Evolutionary conservation across 2,797 vertebrate species (phyloP), one percentile per base, ranked within the genome.

Genomic region (Florisuga fusca): DNA sequence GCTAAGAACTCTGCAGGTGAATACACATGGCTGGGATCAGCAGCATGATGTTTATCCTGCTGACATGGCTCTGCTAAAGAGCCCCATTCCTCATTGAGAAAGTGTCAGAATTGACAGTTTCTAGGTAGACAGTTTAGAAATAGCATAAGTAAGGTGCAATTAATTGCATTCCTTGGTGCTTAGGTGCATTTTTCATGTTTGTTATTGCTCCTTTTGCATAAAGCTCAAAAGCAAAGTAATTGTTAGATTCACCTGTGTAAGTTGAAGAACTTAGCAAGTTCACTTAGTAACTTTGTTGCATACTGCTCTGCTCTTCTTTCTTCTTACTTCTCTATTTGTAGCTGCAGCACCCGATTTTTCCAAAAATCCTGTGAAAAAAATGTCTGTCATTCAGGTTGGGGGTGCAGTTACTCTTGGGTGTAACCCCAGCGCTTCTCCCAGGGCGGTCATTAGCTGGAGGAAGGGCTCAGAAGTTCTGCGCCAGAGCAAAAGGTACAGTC

Each of bases 341-440:
- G 99, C 98, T 53, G 98, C 98, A 34, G 98, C 98, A 21, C 98
- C 99, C 0, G 98, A 99, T 97, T 99, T 99, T 96, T 98, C 97
- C 50, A 98, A 97, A 84, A 98, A 94, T 20, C 98, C 98, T 0
- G 87, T 99, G 94, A 98, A 98, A 96, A 99, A 98, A 94, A 93
- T 80, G 19, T 98, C 98, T 2, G 87, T 99, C 62, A 97, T 98
- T 83, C 99, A 98, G 59, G 97, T 98, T 38, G 99, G 98, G 34
- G 98, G 98, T 8, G 98, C 99, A 95, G 97, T 98, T 78, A 97
- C 97, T 7, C 97, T 99, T 4, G 97, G 96, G 61, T 99, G 99
- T 67, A 98, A 98, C 38, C 99, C 98, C 1, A 97, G 95, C 0
- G 98, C 99, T 15, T 99, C 98, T 73, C 99, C 99, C 38, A 98